Percentiles rank a stretch among this genome's conserved stretches.
These are phyloP conservation scores for Tubulanus polymorphus DNA, from an alignment of 2,888 invertebrate genomes.

Conservation along the genomic window DNA sequence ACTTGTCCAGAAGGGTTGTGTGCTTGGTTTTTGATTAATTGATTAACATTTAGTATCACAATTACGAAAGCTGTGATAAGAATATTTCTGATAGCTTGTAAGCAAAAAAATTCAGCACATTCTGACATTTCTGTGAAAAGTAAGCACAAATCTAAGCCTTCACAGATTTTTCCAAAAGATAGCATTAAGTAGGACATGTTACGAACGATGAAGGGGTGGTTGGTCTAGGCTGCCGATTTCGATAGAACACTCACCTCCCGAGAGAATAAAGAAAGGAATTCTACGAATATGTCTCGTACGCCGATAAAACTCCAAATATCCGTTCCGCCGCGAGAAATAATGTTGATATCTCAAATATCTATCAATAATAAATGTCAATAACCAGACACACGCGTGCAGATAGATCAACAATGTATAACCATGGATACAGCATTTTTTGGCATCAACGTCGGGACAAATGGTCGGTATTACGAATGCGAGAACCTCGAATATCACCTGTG, in stretches of 20 bases:
- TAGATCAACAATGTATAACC: constrained; percentile 28
- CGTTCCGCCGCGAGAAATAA: constrained; percentile 31
- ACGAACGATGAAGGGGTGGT: neutral
- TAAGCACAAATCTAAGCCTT: no score
- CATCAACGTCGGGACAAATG: neutral
- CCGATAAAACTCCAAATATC: constrained; percentile 43
- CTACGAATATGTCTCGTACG: constrained; percentile 32
- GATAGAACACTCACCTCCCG: constrained; percentile 27
- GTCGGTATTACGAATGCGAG: constrained; percentile 21
- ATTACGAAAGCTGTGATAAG: no score
- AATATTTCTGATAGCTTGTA: no score
- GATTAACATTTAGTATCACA: no score
- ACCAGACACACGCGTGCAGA: constrained; percentile 36
- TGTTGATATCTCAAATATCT: constrained; percentile 34
- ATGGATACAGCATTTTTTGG: constrained; percentile 1
- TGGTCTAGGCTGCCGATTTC: neutral
- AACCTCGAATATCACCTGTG: constrained; percentile 29
- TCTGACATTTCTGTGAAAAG: no score
- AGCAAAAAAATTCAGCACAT: no score
- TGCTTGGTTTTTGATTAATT: no score
- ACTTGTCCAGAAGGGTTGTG: no score
- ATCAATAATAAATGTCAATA: constrained; percentile 31
- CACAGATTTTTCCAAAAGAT: no score
- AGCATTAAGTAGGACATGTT: no score
- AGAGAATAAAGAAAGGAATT: constrained; percentile 33